These are phyloP conservation scores for Dendrophyllia cribrosa DNA, from an alignment of 64 coral and sea anemone species.

Conservation along the genomic window DNA sequence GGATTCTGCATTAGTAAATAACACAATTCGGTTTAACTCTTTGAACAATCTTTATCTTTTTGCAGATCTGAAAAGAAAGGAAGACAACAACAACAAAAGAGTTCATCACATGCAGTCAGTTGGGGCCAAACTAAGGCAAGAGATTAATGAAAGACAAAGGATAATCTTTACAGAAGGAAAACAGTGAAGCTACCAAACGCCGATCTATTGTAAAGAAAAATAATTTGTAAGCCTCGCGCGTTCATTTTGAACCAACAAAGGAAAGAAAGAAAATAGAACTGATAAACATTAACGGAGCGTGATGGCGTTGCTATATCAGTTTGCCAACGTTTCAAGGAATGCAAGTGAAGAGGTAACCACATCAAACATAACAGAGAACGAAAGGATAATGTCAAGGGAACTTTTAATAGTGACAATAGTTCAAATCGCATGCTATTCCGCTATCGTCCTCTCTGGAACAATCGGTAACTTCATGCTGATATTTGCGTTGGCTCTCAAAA, in stretches of 20 bases:
- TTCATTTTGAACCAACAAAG: background rate
- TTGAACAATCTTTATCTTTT: too few species aligned
- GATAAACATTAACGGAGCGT: background rate
- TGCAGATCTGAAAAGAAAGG: too few species aligned
- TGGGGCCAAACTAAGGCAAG: too few species aligned
- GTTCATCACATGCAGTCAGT: too few species aligned
- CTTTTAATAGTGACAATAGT: constrained; percentile 5
- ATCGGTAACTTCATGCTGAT: constrained; percentile 73
- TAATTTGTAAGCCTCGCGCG: too few species aligned
- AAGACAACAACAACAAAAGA: too few species aligned
- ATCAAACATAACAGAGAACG: background rate
- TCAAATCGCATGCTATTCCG: constrained; percentile 45
- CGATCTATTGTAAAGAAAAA: background rate
- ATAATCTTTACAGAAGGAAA: background rate
- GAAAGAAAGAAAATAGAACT: background rate
- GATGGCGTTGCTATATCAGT: background rate
- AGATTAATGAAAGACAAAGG: background rate
- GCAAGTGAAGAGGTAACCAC: background rate
- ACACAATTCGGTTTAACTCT: too few species aligned
- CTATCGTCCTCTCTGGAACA: constrained; percentile 54
- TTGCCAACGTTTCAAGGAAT: background rate
- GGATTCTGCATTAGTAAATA: too few species aligned
- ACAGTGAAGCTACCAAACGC: too few species aligned
- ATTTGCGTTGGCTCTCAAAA: background rate
- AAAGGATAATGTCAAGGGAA: background rate